These are phyloP conservation scores for Drosophila tanythrix DNA, from an alignment of 2,888 invertebrate genomes.

Conservation along the genomic window DNA sequence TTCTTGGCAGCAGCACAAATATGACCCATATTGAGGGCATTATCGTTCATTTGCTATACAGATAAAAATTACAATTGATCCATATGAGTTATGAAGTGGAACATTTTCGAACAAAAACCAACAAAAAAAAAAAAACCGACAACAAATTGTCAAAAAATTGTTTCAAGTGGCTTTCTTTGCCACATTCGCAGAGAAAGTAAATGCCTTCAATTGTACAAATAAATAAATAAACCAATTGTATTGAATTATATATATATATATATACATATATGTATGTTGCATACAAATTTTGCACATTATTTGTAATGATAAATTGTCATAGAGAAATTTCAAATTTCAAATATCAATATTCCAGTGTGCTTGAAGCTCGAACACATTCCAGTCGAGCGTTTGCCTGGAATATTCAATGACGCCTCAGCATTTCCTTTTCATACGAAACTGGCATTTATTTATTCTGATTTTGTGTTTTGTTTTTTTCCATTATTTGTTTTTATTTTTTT, in stretches of 20 bases:
- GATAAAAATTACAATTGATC: conserved; percentile 27
- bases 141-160: background rate
- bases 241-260: background rate
- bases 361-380: background rate
- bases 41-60: conserved; percentile 46
- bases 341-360: conserved; percentile 12
- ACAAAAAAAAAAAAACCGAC: background rate
- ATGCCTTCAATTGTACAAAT: conserved; percentile 16
- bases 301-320: conserved; percentile 6
- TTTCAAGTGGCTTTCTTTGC: background rate
- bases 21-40: conserved; percentile 65
- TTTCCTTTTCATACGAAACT: conserved; percentile 60
- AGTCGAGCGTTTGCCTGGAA: conserved; percentile 5
- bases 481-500: background rate
- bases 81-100: conserved; percentile 1
- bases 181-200: conserved; percentile 27
- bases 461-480: conserved; percentile 5
- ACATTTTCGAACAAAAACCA: background rate
- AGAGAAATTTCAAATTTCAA: conserved; percentile 11
- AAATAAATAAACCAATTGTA: conserved; percentile 1
- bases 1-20: conserved; percentile 48
- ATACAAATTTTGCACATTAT: conserved; percentile 14
- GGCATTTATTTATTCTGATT: conserved; percentile 26
- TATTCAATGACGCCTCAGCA: conserved; percentile 28
- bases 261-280: background rate